Base-by-base conservation (phyloP, 2,888 invertebrate species). In the Papilio gigon region DNA sequence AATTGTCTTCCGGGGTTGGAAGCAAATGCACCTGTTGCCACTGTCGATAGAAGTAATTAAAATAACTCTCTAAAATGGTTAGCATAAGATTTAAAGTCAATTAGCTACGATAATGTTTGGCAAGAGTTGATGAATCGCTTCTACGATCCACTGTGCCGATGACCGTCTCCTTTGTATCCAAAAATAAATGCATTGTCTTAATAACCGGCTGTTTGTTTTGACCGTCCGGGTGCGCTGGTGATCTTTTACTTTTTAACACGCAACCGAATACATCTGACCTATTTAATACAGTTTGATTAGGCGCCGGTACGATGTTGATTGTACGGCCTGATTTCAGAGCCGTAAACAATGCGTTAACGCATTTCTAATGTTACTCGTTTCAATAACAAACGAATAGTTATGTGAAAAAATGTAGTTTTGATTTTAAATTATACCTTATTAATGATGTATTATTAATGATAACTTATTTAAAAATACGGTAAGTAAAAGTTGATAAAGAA, bases 111-210 rank as follows among this genome's bases (percentile, higher is more conserved):
- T 70, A 12, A 27, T 37, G 30, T 62, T 66, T 62, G 62, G 62
- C 53, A 60, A 60, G 67, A 47, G 65, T 65, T 71, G 71, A 73
- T 74, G 68, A 69, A 70, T 73, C 62, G 69, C 69, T 40, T n/a
- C 42, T 37, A 66, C 72, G 73, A 74, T 73, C 71, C 70, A 74
- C 59, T 74, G 66, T 66, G 62, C 69, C 68, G 71, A 71, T 71
- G 71, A 73, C 73, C 73, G 69, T 71, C 67, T 59, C 68, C 60
- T 66, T 69, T 70, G 59, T 35, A 30, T 64, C 74, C 76, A 73
- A 74, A 80, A 76, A 78, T 77, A 80, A 74, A 73, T 58, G 60
- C 76, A 76, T 76, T 80, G 77, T 82, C 76, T 79, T 77, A 71
- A 71, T 74, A 74, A 75, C 76, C 75, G 50, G 72, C 73, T 67